Percentiles rank a stretch among this genome's conserved stretches.
Conservation (phyloP, 1,140 invertebrate species). For the Aphelenchoides fujianensis region DNA sequence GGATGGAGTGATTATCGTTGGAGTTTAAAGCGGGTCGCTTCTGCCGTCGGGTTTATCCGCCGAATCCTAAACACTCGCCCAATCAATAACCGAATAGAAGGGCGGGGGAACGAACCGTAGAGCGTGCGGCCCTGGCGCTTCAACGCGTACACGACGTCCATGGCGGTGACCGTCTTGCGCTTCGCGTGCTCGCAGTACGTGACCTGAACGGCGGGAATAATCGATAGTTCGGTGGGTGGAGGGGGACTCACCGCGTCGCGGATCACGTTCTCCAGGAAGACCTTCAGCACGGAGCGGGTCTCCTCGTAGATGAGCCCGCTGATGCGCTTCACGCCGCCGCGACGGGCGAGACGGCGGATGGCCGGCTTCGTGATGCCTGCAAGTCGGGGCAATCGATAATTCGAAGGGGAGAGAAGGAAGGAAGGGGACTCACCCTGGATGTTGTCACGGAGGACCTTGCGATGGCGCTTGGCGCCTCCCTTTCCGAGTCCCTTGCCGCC, state of each 20-base stretch:
- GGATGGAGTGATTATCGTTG: neutral
- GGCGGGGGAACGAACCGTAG: no score
- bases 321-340: slow-evolving; percentile 76
- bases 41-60: neutral
- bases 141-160: slow-evolving; percentile 74
- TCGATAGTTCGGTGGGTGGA: no score
- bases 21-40: neutral
- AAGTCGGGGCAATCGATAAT: no score
- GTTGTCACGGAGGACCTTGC: slow-evolving; percentile 70
- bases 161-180: slow-evolving; percentile 76
- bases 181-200: slow-evolving; percentile 80
- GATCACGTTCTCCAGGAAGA: slow-evolving; percentile 76
- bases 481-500: slow-evolving; percentile 72
- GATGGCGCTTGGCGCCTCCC: slow-evolving; percentile 72
- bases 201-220: no score
- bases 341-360: slow-evolving; percentile 70
- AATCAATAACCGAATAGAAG: no score
- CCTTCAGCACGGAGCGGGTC: slow-evolving; percentile 51
- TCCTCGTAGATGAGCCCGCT: slow-evolving; percentile 73
- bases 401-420: slow-evolving; percentile 68
- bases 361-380: slow-evolving; percentile 72
- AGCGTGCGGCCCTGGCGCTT: slow-evolving; percentile 75
- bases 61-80: no score
- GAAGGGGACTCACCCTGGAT: slow-evolving; percentile 65
- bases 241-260: slow-evolving; percentile 76